Evolutionary conservation across 1,140 invertebrate genomes (phyloP).

Genomic region (Neodiprion pinetum): DNA sequence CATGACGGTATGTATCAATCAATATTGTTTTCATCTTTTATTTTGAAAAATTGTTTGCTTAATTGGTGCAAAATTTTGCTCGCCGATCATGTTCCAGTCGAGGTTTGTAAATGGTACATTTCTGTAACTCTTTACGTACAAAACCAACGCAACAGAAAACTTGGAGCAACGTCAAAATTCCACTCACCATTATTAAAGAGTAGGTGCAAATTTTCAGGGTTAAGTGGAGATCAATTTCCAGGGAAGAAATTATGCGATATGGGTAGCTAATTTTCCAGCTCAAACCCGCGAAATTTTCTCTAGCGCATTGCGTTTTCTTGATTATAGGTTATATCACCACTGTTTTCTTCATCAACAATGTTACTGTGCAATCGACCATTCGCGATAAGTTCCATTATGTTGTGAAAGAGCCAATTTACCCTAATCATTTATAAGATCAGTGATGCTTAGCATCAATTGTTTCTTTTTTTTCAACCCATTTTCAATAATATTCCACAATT

Average conservation of each 20-base stretch:
- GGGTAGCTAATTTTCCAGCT: no score
- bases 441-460: no score
- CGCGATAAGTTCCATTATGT: no score
- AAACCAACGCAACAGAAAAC: background rate
- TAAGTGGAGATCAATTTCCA: slow-evolving; percentile 32
- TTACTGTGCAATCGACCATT: no score
- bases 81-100: slow-evolving; percentile 6
- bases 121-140: background rate
- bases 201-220: slow-evolving; percentile 29
- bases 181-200: slow-evolving; percentile 4
- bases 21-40: slow-evolving; percentile 1
- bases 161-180: slow-evolving; percentile 16
- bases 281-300: no score
- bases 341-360: no score
- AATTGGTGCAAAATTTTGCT: background rate
- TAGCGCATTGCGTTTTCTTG: no score
- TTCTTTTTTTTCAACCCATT: no score
- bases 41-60: background rate
- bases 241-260: slow-evolving; percentile 29
- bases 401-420: no score
- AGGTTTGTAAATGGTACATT: slow-evolving; percentile 13
- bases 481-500: no score
- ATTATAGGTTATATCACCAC: no score
- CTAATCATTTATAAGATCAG: no score
- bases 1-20: slow-evolving; percentile 40